These are phyloP conservation scores for Macaria liturata DNA, from an alignment of 2,888 invertebrate species.

Conservation along the genomic window DNA sequence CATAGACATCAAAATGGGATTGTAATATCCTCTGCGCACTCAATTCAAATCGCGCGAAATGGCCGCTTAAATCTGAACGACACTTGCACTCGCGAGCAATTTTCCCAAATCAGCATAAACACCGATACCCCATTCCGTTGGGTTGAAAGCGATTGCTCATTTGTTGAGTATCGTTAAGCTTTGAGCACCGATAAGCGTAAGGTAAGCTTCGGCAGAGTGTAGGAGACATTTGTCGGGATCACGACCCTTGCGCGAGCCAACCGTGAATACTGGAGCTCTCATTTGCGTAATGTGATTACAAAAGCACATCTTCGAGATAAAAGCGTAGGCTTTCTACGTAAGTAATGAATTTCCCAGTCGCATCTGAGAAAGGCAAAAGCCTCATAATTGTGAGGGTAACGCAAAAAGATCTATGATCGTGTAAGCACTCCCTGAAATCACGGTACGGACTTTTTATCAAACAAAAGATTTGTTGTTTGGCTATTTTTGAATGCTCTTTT, in stretches of 20 bases:
- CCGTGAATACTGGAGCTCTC: conserved; percentile 75
- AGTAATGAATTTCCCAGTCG: conserved; percentile 76
- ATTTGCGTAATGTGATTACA: conserved; percentile 83
- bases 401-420: conserved; percentile 37
- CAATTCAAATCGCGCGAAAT: not conserved
- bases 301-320: conserved; percentile 81
- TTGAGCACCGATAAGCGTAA: conserved; percentile 50
- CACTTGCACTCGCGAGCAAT: conserved; percentile 21
- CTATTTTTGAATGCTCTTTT: conserved; percentile 5
- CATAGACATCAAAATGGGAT: not conserved
- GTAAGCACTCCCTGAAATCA: conserved; percentile 24
- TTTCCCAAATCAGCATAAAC: conserved; percentile 11
- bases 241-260: conserved; percentile 72
- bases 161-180: conserved; percentile 24
- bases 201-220: conserved; percentile 59
- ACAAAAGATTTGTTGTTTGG: conserved; percentile 6
- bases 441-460: conserved; percentile 7
- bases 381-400: conserved; percentile 59
- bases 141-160: conserved; percentile 21
- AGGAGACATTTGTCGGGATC: conserved; percentile 74
- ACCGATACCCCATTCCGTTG: conserved; percentile 14
- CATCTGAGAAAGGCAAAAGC: conserved; percentile 58
- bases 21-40: too few species aligned
- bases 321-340: conserved; percentile 74
- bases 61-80: not conserved